Conservation (phyloP, 2,888 invertebrate genomes). For the Noctua comes region DNA sequence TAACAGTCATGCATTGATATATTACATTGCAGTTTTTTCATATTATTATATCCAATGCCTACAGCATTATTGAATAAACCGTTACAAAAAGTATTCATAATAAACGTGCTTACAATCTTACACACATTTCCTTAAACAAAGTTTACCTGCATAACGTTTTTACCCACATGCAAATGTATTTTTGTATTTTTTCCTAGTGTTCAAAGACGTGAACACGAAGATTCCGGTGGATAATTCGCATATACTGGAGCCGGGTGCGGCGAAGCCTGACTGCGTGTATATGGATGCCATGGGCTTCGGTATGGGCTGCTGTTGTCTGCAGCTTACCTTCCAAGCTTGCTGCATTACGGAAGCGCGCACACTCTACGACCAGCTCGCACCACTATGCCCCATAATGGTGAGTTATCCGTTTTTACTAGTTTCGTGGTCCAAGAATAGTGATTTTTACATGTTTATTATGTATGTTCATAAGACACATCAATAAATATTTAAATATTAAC, state of each 20-base stretch:
- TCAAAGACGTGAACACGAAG: constrained; percentile 96
- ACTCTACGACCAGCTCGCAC: constrained; percentile 99
- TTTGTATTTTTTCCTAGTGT: constrained; percentile 91
- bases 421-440: background rate
- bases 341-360: constrained; percentile 98
- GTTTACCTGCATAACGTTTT: constrained; percentile 27
- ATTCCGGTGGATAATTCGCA: constrained; percentile 95
- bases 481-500: background rate
- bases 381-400: constrained; percentile 99
- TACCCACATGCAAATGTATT: constrained; percentile 42
- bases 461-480: background rate
- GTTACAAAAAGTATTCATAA: constrained; percentile 19
- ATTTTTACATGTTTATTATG: background rate
- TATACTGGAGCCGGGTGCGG: constrained; percentile 91
- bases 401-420: constrained; percentile 53
- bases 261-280: constrained; percentile 97
- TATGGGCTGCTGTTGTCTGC: constrained; percentile 99
- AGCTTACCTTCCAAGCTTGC: constrained; percentile 98
- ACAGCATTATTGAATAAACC: constrained; percentile 25
- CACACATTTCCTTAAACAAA: constrained; percentile 39
- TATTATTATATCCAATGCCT: constrained; percentile 2
- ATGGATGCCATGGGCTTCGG: constrained; percentile 99
- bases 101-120: constrained; percentile 10
- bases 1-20: constrained; percentile 5
- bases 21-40: constrained; percentile 21